These are phyloP conservation scores for Peromyscus attwateri DNA, from an alignment of 2,797 vertebrate genomes.

Conservation along the genomic window DNA sequence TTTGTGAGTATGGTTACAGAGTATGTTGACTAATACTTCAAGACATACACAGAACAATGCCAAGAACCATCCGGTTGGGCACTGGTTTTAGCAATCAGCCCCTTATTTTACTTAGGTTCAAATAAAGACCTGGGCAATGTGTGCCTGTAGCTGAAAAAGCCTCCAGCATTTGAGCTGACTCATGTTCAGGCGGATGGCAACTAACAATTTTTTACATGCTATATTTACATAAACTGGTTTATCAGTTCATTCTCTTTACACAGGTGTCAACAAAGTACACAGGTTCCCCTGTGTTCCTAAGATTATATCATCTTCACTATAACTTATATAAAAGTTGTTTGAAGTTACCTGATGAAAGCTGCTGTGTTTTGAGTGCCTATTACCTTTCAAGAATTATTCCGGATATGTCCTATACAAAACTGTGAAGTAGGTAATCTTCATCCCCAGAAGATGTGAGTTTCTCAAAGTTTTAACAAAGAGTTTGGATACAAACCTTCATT, in stretches of 20 bases:
- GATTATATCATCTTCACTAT: constrained; percentile 13
- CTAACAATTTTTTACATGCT: neutral
- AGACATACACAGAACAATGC: neutral
- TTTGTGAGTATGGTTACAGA: neutral
- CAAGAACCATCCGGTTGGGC: neutral
- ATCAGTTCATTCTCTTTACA: neutral
- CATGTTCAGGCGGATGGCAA: neutral
- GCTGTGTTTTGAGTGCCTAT: constrained; percentile 6
- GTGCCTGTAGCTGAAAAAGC: neutral
- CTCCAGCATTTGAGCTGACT: neutral
- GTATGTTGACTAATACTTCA: neutral
- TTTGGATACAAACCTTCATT: neutral
- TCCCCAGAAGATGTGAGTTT: neutral
- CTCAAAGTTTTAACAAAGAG: neutral
- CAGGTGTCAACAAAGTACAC: neutral
- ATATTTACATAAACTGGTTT: neutral
- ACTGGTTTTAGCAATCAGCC: neutral
- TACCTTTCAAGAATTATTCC: constrained; percentile 15
- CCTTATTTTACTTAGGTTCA: neutral
- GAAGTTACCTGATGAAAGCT: constrained; percentile 12
- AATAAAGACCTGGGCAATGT: neutral
- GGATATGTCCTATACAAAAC: neutral
- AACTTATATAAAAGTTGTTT: constrained; percentile 31
- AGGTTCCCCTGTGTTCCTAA: neutral
- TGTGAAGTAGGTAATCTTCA: constrained; percentile 16